A percentile compares a stretch with the other conserved stretches of the same genome.
phyloP scores from a whole-genome alignment of 1,140 invertebrate genomes.

The Papilio glaucus region DNA sequence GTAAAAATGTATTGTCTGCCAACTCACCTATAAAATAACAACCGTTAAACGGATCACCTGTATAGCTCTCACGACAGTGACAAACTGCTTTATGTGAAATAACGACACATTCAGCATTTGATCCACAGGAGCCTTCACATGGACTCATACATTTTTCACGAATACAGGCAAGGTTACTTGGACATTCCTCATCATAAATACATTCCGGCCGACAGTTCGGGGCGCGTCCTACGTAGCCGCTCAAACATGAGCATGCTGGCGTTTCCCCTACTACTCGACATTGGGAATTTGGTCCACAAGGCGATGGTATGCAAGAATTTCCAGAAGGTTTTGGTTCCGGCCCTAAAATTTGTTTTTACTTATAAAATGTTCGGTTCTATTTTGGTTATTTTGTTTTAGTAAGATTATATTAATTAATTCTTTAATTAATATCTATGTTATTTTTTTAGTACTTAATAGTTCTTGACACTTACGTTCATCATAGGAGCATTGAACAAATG shows the following conservation, averaged over 20 bases:
- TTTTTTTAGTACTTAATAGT: conserved; percentile 32
- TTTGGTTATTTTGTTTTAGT: conserved; percentile 31
- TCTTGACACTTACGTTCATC: conserved; percentile 84
- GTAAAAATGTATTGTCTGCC: conserved; percentile 18
- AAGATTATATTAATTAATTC: conserved; percentile 33
- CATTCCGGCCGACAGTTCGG: conserved; percentile 92
- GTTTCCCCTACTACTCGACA: conserved; percentile 88
- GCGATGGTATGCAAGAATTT: conserved; percentile 89
- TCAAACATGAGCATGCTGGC: conserved; percentile 89
- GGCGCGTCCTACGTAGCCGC: conserved; percentile 89
- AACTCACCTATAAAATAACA: conserved; percentile 83
- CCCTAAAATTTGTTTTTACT: conserved; percentile 60
- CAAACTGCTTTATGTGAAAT: conserved; percentile 91
- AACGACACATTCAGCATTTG: conserved; percentile 87
- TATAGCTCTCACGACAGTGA: conserved; percentile 88
- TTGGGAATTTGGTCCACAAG: conserved; percentile 92
- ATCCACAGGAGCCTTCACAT: conserved; percentile 91
- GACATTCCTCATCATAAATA: conserved; percentile 89
- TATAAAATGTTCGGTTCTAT: conserved; percentile 19
- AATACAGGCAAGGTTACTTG: conserved; percentile 89
- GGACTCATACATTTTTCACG: conserved; percentile 90
- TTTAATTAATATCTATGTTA: conserved; percentile 16
- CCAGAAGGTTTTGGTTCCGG: conserved; percentile 69
- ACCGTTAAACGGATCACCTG: conserved; percentile 90
- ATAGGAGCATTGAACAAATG: conserved; percentile 87